Evolutionary conservation across 2,888 invertebrate species (phyloP), one percentile per base, ranked within the genome.

Genomic region (Sicus ferrugineus): DNA sequence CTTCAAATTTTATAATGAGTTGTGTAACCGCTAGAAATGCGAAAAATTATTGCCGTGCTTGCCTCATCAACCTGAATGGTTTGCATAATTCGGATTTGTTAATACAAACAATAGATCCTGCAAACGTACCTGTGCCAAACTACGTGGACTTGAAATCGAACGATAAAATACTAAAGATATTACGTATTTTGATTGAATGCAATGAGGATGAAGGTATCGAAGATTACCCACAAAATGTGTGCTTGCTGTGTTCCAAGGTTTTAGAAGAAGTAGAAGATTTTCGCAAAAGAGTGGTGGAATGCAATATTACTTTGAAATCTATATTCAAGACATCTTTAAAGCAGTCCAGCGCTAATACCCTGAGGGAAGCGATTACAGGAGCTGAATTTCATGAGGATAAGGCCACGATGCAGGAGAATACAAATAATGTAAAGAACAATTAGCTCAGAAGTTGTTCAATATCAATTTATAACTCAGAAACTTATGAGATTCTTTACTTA

Each of bases 21-120:
- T 52, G 21, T 52, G 61, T 80, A 66, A 77, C 74, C 16, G 73
- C 69, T 68, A 72, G 71, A 38, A 76, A 76, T 52, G 75, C 73
- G 5, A 73, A 71, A n/a, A 67, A 77, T 7, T 77, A 77, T 42
- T 81, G 81, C 65, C 74, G 81, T 30, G 80, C 81, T 4, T 82
- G 81, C 42, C 72, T 81, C 65, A 67, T 71, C 1, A 73, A 75
- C 61, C 31, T 80, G 23, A 73, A 72, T 19, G 48, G 19, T 48
- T 28, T 26, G 48, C 28, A 46, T 3, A 46, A n/a, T 46, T 21
- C 50, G 50, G 50, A 23, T 21, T 21, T 9, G 3, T 52, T 23
- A n/a, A n/a, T n/a, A 23, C 62, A 11, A 23, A 38, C 9, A 61
- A 61, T n/a, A n/a, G 21, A 6, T 21, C n/a, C 61, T n/a, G 14